These are phyloP conservation scores for Arnoldichthys spilopterus DNA, from an alignment of 2,797 vertebrate genomes.

Conservation along the genomic window DNA sequence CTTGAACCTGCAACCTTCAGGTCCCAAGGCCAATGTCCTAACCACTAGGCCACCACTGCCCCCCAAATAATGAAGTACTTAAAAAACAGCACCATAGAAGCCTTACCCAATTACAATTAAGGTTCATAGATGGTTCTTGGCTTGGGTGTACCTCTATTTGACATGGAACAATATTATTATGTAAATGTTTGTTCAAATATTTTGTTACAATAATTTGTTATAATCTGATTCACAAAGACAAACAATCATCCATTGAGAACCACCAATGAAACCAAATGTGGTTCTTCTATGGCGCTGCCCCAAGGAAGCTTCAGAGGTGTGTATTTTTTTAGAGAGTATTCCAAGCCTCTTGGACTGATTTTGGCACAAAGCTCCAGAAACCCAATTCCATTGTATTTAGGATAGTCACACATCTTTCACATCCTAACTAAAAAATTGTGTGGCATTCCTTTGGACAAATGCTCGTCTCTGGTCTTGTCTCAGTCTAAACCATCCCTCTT, in stretches of 20 bases:
- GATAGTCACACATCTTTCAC: background rate
- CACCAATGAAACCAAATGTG: background rate
- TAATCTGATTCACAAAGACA: no score
- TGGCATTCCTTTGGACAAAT: conserved; percentile 36
- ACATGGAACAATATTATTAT: background rate
- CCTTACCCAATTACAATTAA: background rate
- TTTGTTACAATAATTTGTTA: background rate
- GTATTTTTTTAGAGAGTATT: background rate
- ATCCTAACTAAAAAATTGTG: background rate
- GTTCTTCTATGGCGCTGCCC: background rate
- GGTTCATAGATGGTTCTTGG: background rate
- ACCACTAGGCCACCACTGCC: no score
- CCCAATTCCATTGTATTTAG: background rate
- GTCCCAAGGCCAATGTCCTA: no score
- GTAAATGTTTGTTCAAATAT: no score
- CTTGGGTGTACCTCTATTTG: background rate
- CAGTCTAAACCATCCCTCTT: conserved; percentile 35
- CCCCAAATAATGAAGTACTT: conserved; percentile 6
- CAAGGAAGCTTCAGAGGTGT: background rate
- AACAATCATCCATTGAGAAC: background rate
- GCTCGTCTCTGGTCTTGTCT: conserved; percentile 50
- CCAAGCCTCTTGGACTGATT: background rate
- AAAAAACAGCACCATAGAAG: background rate
- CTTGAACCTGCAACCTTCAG: no score
- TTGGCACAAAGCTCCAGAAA: background rate